Base-by-base conservation (phyloP, 1,140 invertebrate species). In the Akabosia matsudoensis region DNA sequence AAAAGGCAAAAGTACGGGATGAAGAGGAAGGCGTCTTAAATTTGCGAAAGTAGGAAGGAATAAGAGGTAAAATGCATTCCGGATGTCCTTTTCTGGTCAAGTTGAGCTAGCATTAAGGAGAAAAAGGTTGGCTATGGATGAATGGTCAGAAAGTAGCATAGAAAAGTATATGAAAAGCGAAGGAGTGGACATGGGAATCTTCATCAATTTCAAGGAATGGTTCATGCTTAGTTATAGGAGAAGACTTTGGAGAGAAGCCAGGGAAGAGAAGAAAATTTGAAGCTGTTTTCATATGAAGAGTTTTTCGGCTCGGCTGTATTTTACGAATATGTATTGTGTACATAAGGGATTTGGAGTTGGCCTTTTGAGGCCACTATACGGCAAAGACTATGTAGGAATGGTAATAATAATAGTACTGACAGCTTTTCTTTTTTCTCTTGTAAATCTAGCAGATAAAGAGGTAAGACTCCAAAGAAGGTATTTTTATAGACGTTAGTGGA, bases 81-180 rank as follows among this genome's bases (percentile, higher is more conserved):
- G 61, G 61, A 67, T 67, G 31, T 67, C 61, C 61, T 67, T 56
- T 31, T 67, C 61, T 67, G 61, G 61, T 67, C 61, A 67, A 67
- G 61, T 67, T 67, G 31, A 67, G 61, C 61, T 22, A 30, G 61
- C 61, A 67, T 67, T 67, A 67, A 7, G 61, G 28, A 67, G 61
- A 30, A 67, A 67, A 67, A 67, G 61, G 61, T 30, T 67, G 61
- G 61, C 13, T 67, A 30, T 67, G 61, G 61, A 31, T 67, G 61
- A 67, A 67, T 67, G 61, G 61, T 45, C n/a, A n/a, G 37, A 18
- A 45, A 18, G 28, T 30, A 22, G 61, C 4, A 56, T 56, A 56
- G 24, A 7, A 56, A 45, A 45, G 18, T 18, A 45, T 45, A 45
- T 45, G 7, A 45, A 45, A 45, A 45, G 37, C 18, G 18, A n/a